phyloP scores from a whole-genome alignment of 2,888 invertebrate species.

The Ashinkailepas kermadecensis region DNA sequence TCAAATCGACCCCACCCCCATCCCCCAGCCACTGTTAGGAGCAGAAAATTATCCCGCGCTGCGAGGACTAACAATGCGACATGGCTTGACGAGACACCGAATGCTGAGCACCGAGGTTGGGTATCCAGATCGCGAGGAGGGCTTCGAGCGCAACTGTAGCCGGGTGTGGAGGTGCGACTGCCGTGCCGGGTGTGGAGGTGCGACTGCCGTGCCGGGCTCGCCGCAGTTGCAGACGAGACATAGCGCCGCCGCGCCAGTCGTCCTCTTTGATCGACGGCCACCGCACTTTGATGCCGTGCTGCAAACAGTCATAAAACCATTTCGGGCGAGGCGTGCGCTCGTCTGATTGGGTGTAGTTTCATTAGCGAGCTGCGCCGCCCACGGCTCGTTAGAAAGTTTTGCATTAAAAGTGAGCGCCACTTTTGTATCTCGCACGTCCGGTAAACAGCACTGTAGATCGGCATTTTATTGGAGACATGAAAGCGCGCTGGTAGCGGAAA shows the following conservation, averaged over 20 bases:
- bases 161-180: no score
- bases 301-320: slow-evolving; percentile 9
- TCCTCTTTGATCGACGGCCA: not conserved
- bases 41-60: no score
- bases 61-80: no score
- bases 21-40: no score
- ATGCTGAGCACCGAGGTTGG: no score
- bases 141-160: no score
- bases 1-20: no score
- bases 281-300: not conserved
- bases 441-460: not conserved
- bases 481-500: not conserved
- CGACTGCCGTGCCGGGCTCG: no score
- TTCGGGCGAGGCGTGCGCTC: not conserved
- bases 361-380: not conserved
- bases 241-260: not conserved
- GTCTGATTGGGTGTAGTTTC: not conserved
- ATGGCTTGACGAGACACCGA: no score
- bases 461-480: slow-evolving; percentile 12
- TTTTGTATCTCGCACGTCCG: not conserved
- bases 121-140: no score
- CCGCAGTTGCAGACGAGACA: no score
- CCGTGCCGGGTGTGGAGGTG: no score
- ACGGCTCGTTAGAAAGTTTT: slow-evolving; percentile 15
- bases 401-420: slow-evolving; percentile 3